phyloP scores from a whole-genome alignment of 2,797 vertebrate genomes.

The Lutra lutra region DNA sequence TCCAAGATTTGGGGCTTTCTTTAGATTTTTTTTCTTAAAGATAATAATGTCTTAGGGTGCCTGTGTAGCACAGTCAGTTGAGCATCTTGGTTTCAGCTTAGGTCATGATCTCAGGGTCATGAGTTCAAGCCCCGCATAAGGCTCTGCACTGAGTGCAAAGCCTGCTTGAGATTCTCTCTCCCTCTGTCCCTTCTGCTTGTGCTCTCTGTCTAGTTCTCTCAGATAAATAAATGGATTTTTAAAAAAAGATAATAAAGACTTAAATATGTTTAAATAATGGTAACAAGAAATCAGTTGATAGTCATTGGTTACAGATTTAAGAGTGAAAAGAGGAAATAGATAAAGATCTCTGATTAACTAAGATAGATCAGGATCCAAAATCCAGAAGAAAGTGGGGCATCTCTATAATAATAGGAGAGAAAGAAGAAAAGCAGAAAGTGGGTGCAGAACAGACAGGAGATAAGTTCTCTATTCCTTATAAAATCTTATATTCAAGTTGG shows the following conservation, averaged over 20 bases:
- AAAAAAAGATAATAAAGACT: not conserved
- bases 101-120: not conserved
- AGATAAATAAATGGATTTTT: not conserved
- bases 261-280: not conserved
- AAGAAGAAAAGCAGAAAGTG: not conserved
- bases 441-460: not conserved
- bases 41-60: not conserved
- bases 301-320: not conserved
- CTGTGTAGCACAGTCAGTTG: not conserved
- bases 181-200: not conserved
- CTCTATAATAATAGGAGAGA: not conserved
- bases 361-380: not conserved
- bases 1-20: not conserved
- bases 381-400: not conserved
- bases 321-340: not conserved
- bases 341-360: not conserved
- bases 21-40: conserved; percentile 7
- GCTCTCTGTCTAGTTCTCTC: not conserved
- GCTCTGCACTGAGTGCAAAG: not conserved
- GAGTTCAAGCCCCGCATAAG: not conserved
- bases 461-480: not conserved
- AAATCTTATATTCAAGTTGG: not conserved
- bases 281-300: not conserved
- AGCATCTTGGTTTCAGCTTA: not conserved
- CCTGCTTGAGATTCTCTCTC: not conserved